Evolutionary conservation across 2,888 invertebrate genomes (phyloP), one percentile per base, ranked within the genome.

Genomic region (Gryllus longicercus): DNA sequence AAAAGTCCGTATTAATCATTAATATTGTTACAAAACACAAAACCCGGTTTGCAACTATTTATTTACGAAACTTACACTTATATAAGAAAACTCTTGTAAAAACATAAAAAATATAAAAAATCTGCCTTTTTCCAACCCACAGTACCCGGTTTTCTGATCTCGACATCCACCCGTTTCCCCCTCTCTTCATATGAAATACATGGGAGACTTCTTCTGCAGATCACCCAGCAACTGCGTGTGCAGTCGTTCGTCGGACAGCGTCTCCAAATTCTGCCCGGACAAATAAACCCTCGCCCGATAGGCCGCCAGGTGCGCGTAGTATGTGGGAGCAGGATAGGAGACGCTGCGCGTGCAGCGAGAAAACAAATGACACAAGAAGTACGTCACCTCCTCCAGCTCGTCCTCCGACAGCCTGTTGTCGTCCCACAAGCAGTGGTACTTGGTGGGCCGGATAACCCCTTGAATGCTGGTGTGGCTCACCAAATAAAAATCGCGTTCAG

Each of bases 401-500:
- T 96, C 93, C 83, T 93, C 91, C 0, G 89, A 87, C 83, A 95
- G 89, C 2, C 90, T 85, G 78, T 90, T 91, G 84, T 96, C 95
- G 86, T 97, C 96, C 88, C 92, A 93, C 21, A 97, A 88, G 0
- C 94, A 92, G 86, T 94, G 93, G 87, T 96, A 97, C 83, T 95
- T 95, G 0, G 96, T 95, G 0, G 96, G 96, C 12, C 93, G 92
- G 0, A 95, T 94, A 0, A 95, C 95, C 79, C 96, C 96, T 87
- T 89, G 89, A 49, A 89, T 88, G 80, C 89, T 89, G 82, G 87
- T 87, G 84, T 91, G 91, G 80, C 91, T 90, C 84, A 95, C 95
- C 85, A 98, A 88, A 86, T 95, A 97, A 86, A 97, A 98, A 87
- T 98, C 96, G 84, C 95, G 90, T 85, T 96, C 94, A 2, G 92